Conservation (phyloP, 2,888 invertebrate species). For the Drosophila testacea region DNA sequence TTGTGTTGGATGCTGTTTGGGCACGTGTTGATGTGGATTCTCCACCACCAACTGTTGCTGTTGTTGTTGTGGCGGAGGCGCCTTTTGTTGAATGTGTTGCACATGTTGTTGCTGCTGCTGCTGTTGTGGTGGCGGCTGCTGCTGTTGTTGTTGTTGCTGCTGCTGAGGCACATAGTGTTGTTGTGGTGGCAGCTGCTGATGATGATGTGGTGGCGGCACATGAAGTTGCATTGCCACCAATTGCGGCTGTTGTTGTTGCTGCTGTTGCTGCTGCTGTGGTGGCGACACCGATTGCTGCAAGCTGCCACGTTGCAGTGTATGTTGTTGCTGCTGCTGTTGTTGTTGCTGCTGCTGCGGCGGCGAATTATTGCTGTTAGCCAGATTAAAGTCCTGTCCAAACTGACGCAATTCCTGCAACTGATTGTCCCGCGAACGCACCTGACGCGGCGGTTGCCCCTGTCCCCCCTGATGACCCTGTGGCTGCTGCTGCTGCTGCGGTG, state of each 20-base stretch:
- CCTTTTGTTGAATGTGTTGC: slow-evolving; percentile 63
- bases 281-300: slow-evolving; percentile 61
- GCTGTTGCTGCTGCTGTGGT: slow-evolving; percentile 75
- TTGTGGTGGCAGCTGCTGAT: slow-evolving; percentile 72
- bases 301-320: slow-evolving; percentile 57
- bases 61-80: slow-evolving; percentile 58
- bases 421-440: slow-evolving; percentile 82
- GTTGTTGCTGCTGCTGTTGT: slow-evolving; percentile 75
- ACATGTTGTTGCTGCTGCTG: slow-evolving; percentile 56
- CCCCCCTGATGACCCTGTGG: slow-evolving; percentile 35
- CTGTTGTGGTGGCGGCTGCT: slow-evolving; percentile 53
- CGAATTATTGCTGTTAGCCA: slow-evolving; percentile 85
- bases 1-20: slow-evolving; percentile 48
- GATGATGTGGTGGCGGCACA: slow-evolving; percentile 72
- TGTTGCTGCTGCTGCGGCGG: slow-evolving; percentile 78
- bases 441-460: slow-evolving; percentile 70
- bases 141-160: slow-evolving; percentile 67
- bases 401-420: slow-evolving; percentile 89
- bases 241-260: slow-evolving; percentile 64
- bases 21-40: slow-evolving; percentile 68
- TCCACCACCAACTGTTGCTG: slow-evolving; percentile 74
- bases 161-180: slow-evolving; percentile 78
- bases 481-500: slow-evolving; percentile 37
- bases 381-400: slow-evolving; percentile 92
- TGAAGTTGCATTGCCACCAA: slow-evolving; percentile 70